A percentile compares a stretch with the other conserved stretches of the same genome.
phyloP scores from a whole-genome alignment of 2,797 vertebrate genomes.

The Microctenopoma stevenorrisi region DNA sequence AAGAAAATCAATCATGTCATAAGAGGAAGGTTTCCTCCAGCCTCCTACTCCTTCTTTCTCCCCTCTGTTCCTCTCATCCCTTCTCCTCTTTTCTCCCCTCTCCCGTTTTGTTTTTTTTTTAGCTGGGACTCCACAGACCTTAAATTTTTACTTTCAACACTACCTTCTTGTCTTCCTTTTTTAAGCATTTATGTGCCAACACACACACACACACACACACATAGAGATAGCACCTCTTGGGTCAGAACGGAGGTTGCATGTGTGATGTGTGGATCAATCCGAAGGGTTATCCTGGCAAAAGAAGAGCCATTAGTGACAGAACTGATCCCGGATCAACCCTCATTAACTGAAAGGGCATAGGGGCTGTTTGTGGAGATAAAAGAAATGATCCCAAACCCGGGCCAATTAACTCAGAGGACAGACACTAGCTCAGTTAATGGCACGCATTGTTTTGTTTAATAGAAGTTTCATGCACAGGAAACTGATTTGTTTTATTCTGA shows the following conservation, averaged over 20 bases:
- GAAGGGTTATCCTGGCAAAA: slow-evolving; percentile 68
- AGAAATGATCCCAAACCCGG: slow-evolving; percentile 69
- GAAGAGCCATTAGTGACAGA: slow-evolving; percentile 72
- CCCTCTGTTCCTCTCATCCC: slow-evolving; percentile 63
- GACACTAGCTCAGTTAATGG: slow-evolving; percentile 43
- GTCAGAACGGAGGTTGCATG: slow-evolving; percentile 59
- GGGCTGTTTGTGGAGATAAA: slow-evolving; percentile 77
- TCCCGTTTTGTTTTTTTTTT: slow-evolving; percentile 29
- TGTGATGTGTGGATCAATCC: slow-evolving; percentile 72
- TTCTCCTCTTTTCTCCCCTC: slow-evolving; percentile 50
- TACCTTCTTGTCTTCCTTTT: slow-evolving; percentile 66
- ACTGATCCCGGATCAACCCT: slow-evolving; percentile 76
- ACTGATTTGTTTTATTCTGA: slow-evolving; percentile 65
- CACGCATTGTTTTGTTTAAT: slow-evolving; percentile 48
- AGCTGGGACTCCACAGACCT: slow-evolving; percentile 39
- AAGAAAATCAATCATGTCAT: slow-evolving; percentile 99
- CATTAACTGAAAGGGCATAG: slow-evolving; percentile 78
- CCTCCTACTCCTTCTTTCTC: slow-evolving; percentile 71
- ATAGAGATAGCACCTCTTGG: slow-evolving; percentile 21
- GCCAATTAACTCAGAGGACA: slow-evolving; percentile 71
- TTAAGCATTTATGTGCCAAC: slow-evolving; percentile 5
- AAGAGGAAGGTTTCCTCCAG: slow-evolving; percentile 97
- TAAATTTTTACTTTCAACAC: slow-evolving; percentile 81
- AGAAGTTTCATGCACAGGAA: slow-evolving; percentile 63
- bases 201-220: slow-evolving; percentile 1